Evolutionary conservation across 2,888 invertebrate species (phyloP).

Genomic region (Tetragnatha montana): DNA sequence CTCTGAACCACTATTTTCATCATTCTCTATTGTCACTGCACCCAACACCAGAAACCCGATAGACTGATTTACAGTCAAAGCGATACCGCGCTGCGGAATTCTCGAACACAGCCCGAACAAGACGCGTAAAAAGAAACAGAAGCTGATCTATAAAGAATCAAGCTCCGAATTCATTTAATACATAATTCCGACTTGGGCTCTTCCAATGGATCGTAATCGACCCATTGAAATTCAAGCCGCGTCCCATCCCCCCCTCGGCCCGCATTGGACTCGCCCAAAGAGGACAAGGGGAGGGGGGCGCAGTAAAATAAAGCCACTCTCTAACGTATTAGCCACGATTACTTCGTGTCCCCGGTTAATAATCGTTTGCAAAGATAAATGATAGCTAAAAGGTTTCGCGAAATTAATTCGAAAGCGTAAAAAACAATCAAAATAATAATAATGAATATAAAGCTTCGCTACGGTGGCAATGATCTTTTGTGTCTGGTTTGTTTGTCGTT

Average conservation of each 20-base stretch:
- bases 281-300: slow-evolving; percentile 32
- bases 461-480: slow-evolving; percentile 62
- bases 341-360: slow-evolving; percentile 63
- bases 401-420: slow-evolving; percentile 60
- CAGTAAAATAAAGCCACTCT: slow-evolving; percentile 38
- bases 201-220: slow-evolving; percentile 12
- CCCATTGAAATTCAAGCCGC: slow-evolving; percentile 50
- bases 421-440: not conserved
- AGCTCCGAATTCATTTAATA: slow-evolving; percentile 47
- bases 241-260: slow-evolving; percentile 13
- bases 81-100: not conserved
- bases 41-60: not conserved
- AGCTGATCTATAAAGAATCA: slow-evolving; percentile 6
- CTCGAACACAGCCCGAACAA: slow-evolving; percentile 18
- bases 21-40: too few relatives aligned
- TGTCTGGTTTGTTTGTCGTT: slow-evolving; percentile 52
- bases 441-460: slow-evolving; percentile 20
- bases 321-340: slow-evolving; percentile 63
- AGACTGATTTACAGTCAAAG: slow-evolving; percentile 32
- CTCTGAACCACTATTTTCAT: too few relatives aligned
- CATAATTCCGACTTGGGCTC: slow-evolving; percentile 38
- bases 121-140: slow-evolving; percentile 36
- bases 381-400: slow-evolving; percentile 46
- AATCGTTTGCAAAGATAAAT: slow-evolving; percentile 66
- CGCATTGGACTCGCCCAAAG: slow-evolving; percentile 22